Evolutionary conservation across 2,113 vertebrate genomes (phyloP).

Genomic region (Capricornis sumatraensis): DNA sequence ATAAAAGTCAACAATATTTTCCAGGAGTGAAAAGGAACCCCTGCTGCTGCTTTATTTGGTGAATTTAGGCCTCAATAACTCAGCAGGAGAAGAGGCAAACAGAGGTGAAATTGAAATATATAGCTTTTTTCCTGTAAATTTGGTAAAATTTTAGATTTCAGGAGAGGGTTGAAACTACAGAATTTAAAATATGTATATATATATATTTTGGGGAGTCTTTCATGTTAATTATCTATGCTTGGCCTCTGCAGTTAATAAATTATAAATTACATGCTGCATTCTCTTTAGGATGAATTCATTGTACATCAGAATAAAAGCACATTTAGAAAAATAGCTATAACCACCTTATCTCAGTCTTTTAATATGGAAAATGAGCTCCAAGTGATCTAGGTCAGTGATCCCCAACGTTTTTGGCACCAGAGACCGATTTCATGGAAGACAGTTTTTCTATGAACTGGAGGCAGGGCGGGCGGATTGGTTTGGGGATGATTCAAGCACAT

Average conservation of each 20-base stretch:
- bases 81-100: not conserved
- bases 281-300: not conserved
- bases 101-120: not conserved
- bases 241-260: not conserved
- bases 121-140: not conserved
- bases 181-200: not conserved
- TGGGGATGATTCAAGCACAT: not conserved
- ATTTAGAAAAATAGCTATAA: not conserved
- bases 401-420: not conserved
- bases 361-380: not conserved
- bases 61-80: not conserved
- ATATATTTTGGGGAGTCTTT: not conserved
- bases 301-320: not conserved
- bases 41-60: not conserved
- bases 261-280: not conserved
- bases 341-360: not conserved
- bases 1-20: slow-evolving; percentile 1
- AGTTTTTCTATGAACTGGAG: not conserved
- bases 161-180: not conserved
- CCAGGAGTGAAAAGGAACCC: not conserved
- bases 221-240: not conserved
- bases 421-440: not conserved
- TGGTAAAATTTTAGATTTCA: not conserved
- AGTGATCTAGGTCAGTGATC: not conserved
- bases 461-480: not conserved